Conservation (phyloP, 92 coral and sea anemone species). For the Umimayanthus kanabou region DNA sequence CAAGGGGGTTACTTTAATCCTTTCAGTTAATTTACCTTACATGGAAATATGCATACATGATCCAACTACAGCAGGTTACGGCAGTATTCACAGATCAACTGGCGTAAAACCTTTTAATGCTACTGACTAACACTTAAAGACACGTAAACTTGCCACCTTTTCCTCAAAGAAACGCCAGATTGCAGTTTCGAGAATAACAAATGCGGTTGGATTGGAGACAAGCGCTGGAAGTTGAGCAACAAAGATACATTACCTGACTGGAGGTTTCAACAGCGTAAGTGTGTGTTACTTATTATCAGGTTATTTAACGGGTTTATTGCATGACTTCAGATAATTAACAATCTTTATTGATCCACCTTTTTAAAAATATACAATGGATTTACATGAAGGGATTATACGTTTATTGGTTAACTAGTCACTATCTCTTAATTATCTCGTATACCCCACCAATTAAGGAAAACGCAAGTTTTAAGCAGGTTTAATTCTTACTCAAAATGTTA, state of each 20-base stretch:
- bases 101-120: no score
- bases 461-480: no score
- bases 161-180: slow-evolving; percentile 38
- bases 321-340: not conserved
- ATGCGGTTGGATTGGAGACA: slow-evolving; percentile 51
- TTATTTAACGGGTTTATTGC: not conserved
- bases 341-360: no score
- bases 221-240: not conserved
- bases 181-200: slow-evolving; percentile 41
- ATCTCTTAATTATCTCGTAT: no score
- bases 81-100: not conserved
- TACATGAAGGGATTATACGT: no score
- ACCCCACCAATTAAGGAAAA: no score
- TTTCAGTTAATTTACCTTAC: no score
- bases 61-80: not conserved
- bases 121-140: not conserved
- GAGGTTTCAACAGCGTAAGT: slow-evolving; percentile 35
- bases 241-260: slow-evolving; percentile 6
- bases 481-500: no score
- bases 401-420: no score
- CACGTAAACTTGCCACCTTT: not conserved
- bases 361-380: no score
- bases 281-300: not conserved
- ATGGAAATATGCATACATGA: not conserved
- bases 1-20: no score